These are phyloP conservation scores for Mesorhabditis sp. DNA, from an alignment of 2,888 invertebrate species.

Conservation along the genomic window DNA sequence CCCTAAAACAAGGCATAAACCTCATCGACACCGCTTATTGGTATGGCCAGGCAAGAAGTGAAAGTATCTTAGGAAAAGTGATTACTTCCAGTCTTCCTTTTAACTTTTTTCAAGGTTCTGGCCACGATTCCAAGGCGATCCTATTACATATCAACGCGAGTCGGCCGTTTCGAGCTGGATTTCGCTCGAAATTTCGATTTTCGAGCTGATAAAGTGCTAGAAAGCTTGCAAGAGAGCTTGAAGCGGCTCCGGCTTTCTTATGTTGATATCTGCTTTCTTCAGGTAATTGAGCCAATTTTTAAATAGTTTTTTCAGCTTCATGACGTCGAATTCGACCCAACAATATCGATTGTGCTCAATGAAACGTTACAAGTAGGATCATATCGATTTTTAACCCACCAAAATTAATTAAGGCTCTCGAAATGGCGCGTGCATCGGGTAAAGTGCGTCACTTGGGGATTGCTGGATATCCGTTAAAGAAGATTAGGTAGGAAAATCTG, in stretches of 20 bases:
- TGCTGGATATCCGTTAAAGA: slow-evolving; percentile 76
- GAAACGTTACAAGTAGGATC: slow-evolving; percentile 71
- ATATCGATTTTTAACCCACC: no score
- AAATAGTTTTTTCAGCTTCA: slow-evolving; percentile 70
- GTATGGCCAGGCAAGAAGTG: slow-evolving; percentile 85
- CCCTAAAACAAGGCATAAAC: slow-evolving; percentile 75
- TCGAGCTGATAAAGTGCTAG: slow-evolving; percentile 71
- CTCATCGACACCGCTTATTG: slow-evolving; percentile 87
- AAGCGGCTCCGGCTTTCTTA: slow-evolving; percentile 73
- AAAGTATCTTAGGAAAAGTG: slow-evolving; percentile 75
- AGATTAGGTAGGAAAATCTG: slow-evolving; percentile 68
- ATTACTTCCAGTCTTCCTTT: no score
- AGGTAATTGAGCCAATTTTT: slow-evolving; percentile 66
- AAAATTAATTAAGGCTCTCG: slow-evolving; percentile 66
- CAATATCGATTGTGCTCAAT: slow-evolving; percentile 72
- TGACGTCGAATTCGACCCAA: slow-evolving; percentile 81
- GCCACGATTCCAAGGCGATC: slow-evolving; percentile 74
- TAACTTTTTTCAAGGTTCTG: slow-evolving; percentile 65
- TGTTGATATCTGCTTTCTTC: slow-evolving; percentile 74
- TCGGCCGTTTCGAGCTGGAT: slow-evolving; percentile 74
- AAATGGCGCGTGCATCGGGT: slow-evolving; percentile 70
- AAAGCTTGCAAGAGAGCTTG: slow-evolving; percentile 76
- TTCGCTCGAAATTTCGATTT: slow-evolving; percentile 80
- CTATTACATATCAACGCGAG: slow-evolving; percentile 77
- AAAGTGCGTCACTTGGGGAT: slow-evolving; percentile 77